These are phyloP conservation scores for Sebastolobus altivelis DNA, from an alignment of 2,797 vertebrate genomes.

Conservation along the genomic window DNA sequence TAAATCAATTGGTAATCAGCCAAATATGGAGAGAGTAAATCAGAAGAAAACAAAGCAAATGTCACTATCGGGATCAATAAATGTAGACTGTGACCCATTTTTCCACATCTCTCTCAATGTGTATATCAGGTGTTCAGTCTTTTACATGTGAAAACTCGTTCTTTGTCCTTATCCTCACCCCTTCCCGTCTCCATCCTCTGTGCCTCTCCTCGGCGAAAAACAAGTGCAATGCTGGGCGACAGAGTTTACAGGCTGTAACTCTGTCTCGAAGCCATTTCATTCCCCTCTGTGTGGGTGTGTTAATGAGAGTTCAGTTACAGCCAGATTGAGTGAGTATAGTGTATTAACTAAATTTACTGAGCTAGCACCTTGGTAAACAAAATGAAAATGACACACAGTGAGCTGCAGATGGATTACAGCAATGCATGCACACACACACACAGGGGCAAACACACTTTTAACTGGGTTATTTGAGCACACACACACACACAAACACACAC, in stretches of 20 bases:
- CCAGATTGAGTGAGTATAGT: constrained; percentile 7
- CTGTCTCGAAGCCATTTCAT: constrained; percentile 24
- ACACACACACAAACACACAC: neutral
- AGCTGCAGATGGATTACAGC: constrained; percentile 15
- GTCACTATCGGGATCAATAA: neutral
- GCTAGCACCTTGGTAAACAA: constrained; percentile 23
- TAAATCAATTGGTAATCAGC: neutral
- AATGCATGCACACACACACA: neutral
- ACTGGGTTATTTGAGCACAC: constrained; percentile 15
- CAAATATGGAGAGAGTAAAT: neutral
- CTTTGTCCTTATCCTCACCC: neutral
- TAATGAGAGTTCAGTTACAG: constrained; percentile 31
- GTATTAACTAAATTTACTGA: constrained; percentile 33
- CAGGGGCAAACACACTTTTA: neutral
- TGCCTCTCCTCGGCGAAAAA: constrained; percentile 11
- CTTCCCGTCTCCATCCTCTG: constrained; percentile 3
- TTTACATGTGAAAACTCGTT: neutral
- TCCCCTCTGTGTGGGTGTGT: neutral
- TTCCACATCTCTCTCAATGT: neutral
- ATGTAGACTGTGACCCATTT: neutral
- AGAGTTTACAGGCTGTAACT: constrained; percentile 37
- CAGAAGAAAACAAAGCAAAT: neutral
- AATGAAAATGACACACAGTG: constrained; percentile 2
- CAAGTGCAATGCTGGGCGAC: neutral
- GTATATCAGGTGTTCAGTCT: neutral